Conservation (phyloP, 2,888 invertebrate genomes). For the Lasioglossum zephyrum region DNA sequence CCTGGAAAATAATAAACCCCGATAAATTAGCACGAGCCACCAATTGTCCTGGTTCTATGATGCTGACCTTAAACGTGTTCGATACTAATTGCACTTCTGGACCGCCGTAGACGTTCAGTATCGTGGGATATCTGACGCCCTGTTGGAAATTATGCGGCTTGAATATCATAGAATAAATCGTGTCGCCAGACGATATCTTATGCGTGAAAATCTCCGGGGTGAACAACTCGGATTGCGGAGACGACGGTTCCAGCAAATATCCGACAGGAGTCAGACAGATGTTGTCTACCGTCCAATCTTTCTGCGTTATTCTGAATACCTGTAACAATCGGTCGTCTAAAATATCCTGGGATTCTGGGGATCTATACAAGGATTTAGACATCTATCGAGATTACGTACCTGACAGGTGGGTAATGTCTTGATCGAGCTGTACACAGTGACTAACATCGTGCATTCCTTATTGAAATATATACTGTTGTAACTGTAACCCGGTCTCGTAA, state of each 20-base stretch:
- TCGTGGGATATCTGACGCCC: constrained; percentile 93
- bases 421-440: constrained; percentile 94
- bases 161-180: constrained; percentile 95
- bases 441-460: constrained; percentile 92
- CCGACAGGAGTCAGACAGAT: constrained; percentile 89
- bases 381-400: constrained; percentile 65
- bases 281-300: constrained; percentile 89
- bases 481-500: constrained; percentile 94
- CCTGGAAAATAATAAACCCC: constrained; percentile 85
- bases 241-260: constrained; percentile 89
- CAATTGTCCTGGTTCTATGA: neutral
- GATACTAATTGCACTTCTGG: constrained; percentile 99
- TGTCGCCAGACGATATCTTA: constrained; percentile 89
- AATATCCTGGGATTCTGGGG: neutral
- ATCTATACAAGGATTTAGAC: neutral
- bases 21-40: neutral
- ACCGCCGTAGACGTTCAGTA: constrained; percentile 98
- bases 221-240: constrained; percentile 86
- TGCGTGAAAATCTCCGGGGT: constrained; percentile 91
- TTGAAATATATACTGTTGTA: constrained; percentile 87
- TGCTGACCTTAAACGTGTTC: constrained; percentile 94
- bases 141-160: constrained; percentile 90
- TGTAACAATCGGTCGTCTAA: constrained; percentile 58
- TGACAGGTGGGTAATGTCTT: constrained; percentile 92
- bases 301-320: constrained; percentile 89